These are phyloP conservation scores for Mobula birostris DNA, from an alignment of 2,113 vertebrate genomes.

Conservation along the genomic window DNA sequence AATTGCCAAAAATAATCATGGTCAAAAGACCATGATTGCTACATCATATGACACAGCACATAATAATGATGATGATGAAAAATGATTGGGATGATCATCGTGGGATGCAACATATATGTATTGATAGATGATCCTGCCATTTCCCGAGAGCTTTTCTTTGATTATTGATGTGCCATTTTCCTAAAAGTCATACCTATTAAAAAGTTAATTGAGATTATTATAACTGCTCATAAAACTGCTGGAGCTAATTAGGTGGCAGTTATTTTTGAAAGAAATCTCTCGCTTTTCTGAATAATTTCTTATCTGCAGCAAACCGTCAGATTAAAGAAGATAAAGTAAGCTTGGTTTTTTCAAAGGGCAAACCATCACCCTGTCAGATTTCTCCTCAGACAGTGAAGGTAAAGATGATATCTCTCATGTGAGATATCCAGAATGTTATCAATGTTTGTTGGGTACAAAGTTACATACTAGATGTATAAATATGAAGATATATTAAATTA, in stretches of 20 bases:
- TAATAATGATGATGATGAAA: too few species aligned
- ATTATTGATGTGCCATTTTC: background rate
- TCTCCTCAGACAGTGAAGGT: background rate
- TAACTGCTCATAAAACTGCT: background rate
- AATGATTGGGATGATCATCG: background rate
- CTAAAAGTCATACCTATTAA: background rate
- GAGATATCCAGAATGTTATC: background rate
- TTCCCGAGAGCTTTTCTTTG: background rate
- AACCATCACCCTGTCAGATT: background rate
- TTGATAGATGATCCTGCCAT: background rate
- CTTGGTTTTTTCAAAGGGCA: background rate
- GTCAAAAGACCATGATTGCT: too few species aligned
- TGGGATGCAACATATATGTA: background rate
- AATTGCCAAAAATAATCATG: too few species aligned
- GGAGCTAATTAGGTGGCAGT: background rate
- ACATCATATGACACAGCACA: too few species aligned
- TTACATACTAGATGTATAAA: background rate
- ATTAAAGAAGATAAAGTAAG: background rate
- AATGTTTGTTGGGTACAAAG: background rate
- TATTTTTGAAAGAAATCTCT: background rate
- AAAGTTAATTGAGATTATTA: background rate
- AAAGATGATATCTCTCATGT: background rate
- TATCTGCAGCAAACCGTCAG: background rate
- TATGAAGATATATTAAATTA: background rate
- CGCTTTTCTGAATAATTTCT: background rate